Percentiles rank a stretch among this genome's conserved stretches.
Evolutionary conservation across 2,888 invertebrate genomes (phyloP).

Genomic region (Drosophila mercatorum): DNA sequence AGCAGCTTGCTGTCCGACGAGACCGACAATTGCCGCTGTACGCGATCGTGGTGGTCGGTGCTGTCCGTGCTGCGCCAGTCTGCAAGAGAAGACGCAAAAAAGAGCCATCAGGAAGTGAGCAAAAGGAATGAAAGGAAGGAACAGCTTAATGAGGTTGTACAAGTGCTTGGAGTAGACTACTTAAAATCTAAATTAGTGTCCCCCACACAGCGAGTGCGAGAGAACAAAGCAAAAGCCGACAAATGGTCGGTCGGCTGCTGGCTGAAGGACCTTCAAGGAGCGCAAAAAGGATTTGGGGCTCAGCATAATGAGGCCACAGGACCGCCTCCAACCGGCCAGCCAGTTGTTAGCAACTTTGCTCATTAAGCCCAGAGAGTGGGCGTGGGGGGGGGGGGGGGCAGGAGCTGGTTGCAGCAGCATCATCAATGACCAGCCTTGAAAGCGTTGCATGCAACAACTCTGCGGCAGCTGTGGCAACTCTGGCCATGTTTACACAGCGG

Average conservation of each 20-base stretch:
- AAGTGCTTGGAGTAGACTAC: slow-evolving; percentile 55
- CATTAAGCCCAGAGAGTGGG: slow-evolving; percentile 29
- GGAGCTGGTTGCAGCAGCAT: slow-evolving; percentile 25
- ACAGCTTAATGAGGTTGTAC: slow-evolving; percentile 69
- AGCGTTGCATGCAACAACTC: slow-evolving; percentile 29
- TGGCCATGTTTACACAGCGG: slow-evolving; percentile 50
- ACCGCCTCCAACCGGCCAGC: not conserved
- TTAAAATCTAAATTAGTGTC: slow-evolving; percentile 57
- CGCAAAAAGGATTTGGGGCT: slow-evolving; percentile 42
- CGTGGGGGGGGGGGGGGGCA: not conserved
- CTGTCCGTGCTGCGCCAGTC: slow-evolving; percentile 90
- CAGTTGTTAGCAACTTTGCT: slow-evolving; percentile 53
- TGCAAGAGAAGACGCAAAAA: slow-evolving; percentile 83
- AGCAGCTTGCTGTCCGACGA: slow-evolving; percentile 96
- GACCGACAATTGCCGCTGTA: slow-evolving; percentile 95
- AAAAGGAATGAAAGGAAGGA: slow-evolving; percentile 19
- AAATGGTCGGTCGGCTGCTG: slow-evolving; percentile 45
- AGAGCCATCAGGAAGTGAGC: slow-evolving; percentile 20
- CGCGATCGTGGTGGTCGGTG: slow-evolving; percentile 91
- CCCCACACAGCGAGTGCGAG: slow-evolving; percentile 2
- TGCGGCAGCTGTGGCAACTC: slow-evolving; percentile 16
- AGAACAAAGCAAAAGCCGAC: slow-evolving; percentile 50
- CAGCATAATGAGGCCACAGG: slow-evolving; percentile 63
- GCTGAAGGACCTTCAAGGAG: slow-evolving; percentile 38
- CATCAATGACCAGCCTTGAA: slow-evolving; percentile 58